Evolutionary conservation across 2,888 invertebrate genomes (phyloP), one percentile per base, ranked within the genome.

Genomic region (Mantis religiosa): DNA sequence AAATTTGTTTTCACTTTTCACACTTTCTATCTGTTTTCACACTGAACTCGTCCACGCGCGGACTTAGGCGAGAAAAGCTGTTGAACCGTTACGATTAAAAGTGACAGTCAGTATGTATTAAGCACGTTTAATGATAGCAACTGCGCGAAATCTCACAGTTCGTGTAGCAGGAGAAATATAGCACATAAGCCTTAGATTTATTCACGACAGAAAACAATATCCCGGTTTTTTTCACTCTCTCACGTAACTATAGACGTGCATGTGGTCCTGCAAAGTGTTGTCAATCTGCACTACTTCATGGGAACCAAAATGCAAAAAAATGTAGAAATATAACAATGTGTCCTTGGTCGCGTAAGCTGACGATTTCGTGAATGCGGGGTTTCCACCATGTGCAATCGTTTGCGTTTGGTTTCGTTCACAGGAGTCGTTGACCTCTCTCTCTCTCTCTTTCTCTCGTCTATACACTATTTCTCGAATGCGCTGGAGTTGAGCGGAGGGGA

Each of bases 351-450:
- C 90, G 88, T 87, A 83, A 84, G 90, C 88, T 82, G 47, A 84
- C 87, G 87, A 84, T 82, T 88, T 84, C 28, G 89, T 89, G 87
- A 89, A 87, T 87, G 87, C 87, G 30, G 87, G 81, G 85, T 41
- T 86, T 85, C 87, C 87, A 88, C 90, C 90, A 90, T 90, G 90
- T 90, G 90, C 90, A 87, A 89, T 87, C 88, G 88, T 89, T 90
- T 90, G 87, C 84, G 90, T 88, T 88, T 84, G 82, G 89, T 89
- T 89, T 88, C 85, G 89, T 88, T 89, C 30, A 84, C 85, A 89
- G 87, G 47, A 82, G 89, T 89, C 89, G 87, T 89, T 89, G 89
- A 89, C 89, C 89, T 88, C 88, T 85, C 88, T 84, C 85, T 84
- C 85, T 85, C 34, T 82, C 85, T 82, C 83, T 85, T 25, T 71